These are phyloP conservation scores for Mythimna albipuncta DNA, from an alignment of 2,888 invertebrate genomes.

Conservation along the genomic window DNA sequence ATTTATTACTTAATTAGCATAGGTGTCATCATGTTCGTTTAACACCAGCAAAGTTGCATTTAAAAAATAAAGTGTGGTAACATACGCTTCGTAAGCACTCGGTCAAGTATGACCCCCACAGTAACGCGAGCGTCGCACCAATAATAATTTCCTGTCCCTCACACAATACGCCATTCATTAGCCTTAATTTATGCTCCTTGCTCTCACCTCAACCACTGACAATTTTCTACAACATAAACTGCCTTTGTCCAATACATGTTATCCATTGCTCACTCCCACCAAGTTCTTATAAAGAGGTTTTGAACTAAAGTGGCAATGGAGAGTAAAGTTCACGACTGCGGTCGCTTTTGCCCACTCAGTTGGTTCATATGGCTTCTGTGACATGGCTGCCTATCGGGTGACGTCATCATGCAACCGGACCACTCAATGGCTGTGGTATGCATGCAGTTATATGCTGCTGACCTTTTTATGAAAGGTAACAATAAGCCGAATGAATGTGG, in stretches of 20 bases:
- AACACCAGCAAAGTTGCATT: background rate
- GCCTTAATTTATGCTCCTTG: slow-evolving; percentile 89
- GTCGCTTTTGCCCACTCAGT: slow-evolving; percentile 70
- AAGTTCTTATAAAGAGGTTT: slow-evolving; percentile 61
- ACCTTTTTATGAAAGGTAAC: slow-evolving; percentile 64
- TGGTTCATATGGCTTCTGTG: slow-evolving; percentile 84
- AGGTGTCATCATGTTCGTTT: slow-evolving; percentile 3
- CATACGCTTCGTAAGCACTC: slow-evolving; percentile 34
- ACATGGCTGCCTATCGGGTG: slow-evolving; percentile 84
- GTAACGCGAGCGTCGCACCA: slow-evolving; percentile 80
- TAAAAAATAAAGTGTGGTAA: slow-evolving; percentile 16
- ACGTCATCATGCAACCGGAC: slow-evolving; percentile 82
- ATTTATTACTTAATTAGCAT: slow-evolving; percentile 17
- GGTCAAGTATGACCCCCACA: slow-evolving; percentile 69
- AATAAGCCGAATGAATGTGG: slow-evolving; percentile 41
- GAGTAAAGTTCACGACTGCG: slow-evolving; percentile 68
- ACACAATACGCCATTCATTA: slow-evolving; percentile 90
- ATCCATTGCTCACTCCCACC: slow-evolving; percentile 69
- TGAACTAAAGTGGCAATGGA: slow-evolving; percentile 78
- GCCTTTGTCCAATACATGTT: slow-evolving; percentile 59
- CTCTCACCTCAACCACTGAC: slow-evolving; percentile 81
- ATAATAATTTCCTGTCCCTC: slow-evolving; percentile 89
- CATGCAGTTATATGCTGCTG: slow-evolving; percentile 65
- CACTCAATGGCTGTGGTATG: slow-evolving; percentile 78
- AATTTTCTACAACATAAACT: slow-evolving; percentile 69